These are phyloP conservation scores for Trissolcus japonicus DNA, from an alignment of 2,888 invertebrate species.

Conservation along the genomic window DNA sequence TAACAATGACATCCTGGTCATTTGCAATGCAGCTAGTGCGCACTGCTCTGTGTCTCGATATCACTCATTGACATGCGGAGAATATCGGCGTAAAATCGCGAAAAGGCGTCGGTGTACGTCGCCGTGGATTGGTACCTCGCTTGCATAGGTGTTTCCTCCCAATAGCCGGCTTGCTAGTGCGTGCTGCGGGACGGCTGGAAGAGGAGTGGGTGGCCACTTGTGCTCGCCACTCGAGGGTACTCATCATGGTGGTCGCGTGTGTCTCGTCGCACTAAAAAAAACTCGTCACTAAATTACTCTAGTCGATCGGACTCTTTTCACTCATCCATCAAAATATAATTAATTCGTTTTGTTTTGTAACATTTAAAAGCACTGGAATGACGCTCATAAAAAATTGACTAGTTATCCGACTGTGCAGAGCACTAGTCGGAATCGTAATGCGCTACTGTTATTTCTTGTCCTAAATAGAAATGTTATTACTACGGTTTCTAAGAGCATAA, in stretches of 20 bases:
- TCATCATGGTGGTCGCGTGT: constrained; percentile 32
- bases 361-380: too few relatives aligned
- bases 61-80: constrained; percentile 52
- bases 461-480: too few relatives aligned
- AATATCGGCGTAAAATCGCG: constrained; percentile 59
- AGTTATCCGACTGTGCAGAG: too few relatives aligned
- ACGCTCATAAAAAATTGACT: too few relatives aligned
- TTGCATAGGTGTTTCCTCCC: constrained; percentile 49
- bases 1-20: constrained; percentile 66
- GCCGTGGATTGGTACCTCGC: constrained; percentile 48
- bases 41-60: constrained; percentile 54
- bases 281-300: neutral
- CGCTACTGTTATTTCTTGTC: neutral
- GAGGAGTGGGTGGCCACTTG: constrained; percentile 56
- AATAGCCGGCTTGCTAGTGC: constrained; percentile 45
- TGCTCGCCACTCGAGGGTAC: constrained; percentile 42
- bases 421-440: too few relatives aligned
- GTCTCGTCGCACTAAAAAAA: constrained; percentile 15
- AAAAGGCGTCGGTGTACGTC: constrained; percentile 56
- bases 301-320: too few relatives aligned
- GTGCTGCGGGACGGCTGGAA: constrained; percentile 33
- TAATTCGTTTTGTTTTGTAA: too few relatives aligned
- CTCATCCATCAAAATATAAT: too few relatives aligned
- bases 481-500: too few relatives aligned
- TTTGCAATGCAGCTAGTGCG: constrained; percentile 62